Evolutionary conservation across 2,888 invertebrate species (phyloP).

Genomic region (Lordiphosa fenestrarum): DNA sequence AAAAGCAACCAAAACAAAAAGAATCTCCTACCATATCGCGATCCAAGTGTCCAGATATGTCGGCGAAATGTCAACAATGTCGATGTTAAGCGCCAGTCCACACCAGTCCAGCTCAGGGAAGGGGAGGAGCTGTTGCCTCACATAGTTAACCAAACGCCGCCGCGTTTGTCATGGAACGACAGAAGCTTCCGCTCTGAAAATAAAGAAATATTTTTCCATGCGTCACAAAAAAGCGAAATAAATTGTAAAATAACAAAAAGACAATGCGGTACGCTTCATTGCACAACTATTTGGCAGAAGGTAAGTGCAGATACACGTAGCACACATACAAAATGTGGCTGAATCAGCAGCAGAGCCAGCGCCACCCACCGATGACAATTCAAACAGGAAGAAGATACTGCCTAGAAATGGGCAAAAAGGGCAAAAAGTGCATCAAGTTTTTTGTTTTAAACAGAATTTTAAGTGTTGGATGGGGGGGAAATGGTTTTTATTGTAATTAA

Average conservation of each 20-base stretch:
- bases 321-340: conserved; percentile 8
- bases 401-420: too few species aligned
- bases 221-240: conserved; percentile 40
- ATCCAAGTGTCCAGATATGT: conserved; percentile 61
- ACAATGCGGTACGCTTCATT: conserved; percentile 33
- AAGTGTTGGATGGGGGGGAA: conserved; percentile 13
- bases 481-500: too few species aligned
- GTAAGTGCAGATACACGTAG: conserved; percentile 4
- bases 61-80: conserved; percentile 58
- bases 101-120: neutral
- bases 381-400: too few species aligned
- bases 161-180: conserved; percentile 26
- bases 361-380: too few species aligned
- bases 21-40: conserved; percentile 33
- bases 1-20: too few species aligned
- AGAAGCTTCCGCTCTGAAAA: conserved; percentile 40
- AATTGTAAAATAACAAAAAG: conserved; percentile 21
- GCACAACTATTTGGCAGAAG: conserved; percentile 32
- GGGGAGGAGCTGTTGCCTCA: conserved; percentile 5
- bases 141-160: conserved; percentile 13
- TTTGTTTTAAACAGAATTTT: conserved; percentile 1
- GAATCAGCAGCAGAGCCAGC: conserved; percentile 19
- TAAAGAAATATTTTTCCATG: conserved; percentile 29
- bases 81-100: conserved; percentile 48
- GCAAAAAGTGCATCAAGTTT: too few species aligned